Evolutionary conservation across 2,888 invertebrate genomes (phyloP).

Genomic region (Amphipoea oculea): DNA sequence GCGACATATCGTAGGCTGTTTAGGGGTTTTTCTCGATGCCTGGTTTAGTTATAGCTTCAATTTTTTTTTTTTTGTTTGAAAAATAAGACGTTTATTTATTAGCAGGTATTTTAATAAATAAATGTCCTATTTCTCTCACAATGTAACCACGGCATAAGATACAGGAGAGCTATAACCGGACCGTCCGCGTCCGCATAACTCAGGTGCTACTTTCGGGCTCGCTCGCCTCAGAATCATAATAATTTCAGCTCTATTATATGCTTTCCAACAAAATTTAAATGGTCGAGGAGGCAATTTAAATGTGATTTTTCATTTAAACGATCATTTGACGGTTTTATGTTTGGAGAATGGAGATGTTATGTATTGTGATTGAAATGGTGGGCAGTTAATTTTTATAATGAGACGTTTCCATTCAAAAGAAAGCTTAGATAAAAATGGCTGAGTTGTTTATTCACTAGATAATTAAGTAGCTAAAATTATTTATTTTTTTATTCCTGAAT

Average conservation of each 20-base stretch:
- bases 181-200: conserved; percentile 46
- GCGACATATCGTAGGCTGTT: not conserved
- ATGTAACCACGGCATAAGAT: conserved; percentile 35
- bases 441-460: not conserved
- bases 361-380: conserved; percentile 40
- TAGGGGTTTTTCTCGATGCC: not conserved
- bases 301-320: conserved; percentile 37
- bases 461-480: not conserved
- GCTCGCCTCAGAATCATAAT: conserved; percentile 59
- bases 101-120: conserved; percentile 25
- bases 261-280: conserved; percentile 35
- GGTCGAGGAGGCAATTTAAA: conserved; percentile 33
- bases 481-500: too few species aligned
- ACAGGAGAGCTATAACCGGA: conserved; percentile 37
- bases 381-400: conserved; percentile 15
- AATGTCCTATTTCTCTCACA: conserved; percentile 32
- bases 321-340: conserved; percentile 22
- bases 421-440: not conserved
- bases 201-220: conserved; percentile 58
- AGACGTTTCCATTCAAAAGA: not conserved
- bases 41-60: too few species aligned
- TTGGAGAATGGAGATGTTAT: not conserved
- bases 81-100: not conserved
- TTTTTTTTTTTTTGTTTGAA: too few species aligned
- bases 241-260: conserved; percentile 46